These are phyloP conservation scores for Epinotia ramella DNA, from an alignment of 2,888 invertebrate genomes.

Conservation along the genomic window DNA sequence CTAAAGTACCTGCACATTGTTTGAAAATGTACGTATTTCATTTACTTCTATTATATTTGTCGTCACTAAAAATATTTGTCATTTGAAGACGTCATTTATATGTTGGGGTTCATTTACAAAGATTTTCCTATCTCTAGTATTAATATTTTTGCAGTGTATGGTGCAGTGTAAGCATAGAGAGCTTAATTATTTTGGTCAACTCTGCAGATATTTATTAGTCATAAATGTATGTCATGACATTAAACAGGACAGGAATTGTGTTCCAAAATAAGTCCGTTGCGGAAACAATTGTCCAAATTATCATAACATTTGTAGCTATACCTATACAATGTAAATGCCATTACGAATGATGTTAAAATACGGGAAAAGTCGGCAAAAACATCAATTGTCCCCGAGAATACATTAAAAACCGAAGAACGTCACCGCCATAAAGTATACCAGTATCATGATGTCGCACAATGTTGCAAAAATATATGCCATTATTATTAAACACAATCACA, in stretches of 20 bases:
- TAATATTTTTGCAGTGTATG: not conserved
- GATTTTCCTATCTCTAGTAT: no score
- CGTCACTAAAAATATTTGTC: no score
- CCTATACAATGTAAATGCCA: not conserved
- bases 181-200: not conserved
- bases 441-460: constrained; percentile 24
- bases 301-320: not conserved
- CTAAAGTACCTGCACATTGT: no score
- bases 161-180: not conserved
- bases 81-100: no score
- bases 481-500: constrained; percentile 35
- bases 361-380: not conserved
- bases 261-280: not conserved
- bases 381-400: constrained; percentile 11
- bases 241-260: not conserved
- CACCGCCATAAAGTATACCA: constrained; percentile 15
- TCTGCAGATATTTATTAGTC: not conserved
- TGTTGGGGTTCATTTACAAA: no score
- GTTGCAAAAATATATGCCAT: constrained; percentile 46
- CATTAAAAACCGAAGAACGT: constrained; percentile 13
- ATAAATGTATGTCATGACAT: not conserved
- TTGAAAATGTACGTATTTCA: no score
- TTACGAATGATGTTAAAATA: not conserved
- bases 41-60: no score
- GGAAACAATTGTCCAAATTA: not conserved